A percentile compares a stretch with the other conserved stretches of the same genome.
These are phyloP conservation scores for Morpho helenor DNA, from an alignment of 2,888 invertebrate species.

Conservation along the genomic window DNA sequence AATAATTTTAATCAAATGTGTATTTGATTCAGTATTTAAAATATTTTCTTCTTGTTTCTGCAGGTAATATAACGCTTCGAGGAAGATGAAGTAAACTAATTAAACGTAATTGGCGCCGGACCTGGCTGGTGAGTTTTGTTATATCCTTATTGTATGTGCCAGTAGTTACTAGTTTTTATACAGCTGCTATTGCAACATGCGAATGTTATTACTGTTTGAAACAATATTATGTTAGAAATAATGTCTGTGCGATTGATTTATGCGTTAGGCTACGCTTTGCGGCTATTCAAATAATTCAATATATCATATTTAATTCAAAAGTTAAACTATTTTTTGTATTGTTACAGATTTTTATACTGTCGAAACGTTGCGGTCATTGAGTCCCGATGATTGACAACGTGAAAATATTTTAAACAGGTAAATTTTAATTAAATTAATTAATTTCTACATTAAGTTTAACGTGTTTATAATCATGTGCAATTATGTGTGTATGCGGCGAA, in stretches of 20 bases:
- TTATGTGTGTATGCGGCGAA: neutral
- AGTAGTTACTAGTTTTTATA: constrained; percentile 24
- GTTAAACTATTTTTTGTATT: constrained; percentile 34
- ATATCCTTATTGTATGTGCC: constrained; percentile 22
- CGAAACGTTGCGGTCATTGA: neutral
- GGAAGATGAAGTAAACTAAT: constrained; percentile 11
- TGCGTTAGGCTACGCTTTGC: constrained; percentile 39
- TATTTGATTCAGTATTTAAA: constrained; percentile 2
- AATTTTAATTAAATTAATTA: constrained; percentile 9
- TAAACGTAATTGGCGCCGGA: constrained; percentile 13
- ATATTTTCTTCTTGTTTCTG: constrained; percentile 16
- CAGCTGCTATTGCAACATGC: constrained; percentile 34
- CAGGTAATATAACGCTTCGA: constrained; percentile 24
- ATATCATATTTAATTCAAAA: neutral
- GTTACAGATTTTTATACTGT: constrained; percentile 31
- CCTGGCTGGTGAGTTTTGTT: constrained; percentile 30
- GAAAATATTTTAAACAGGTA: constrained; percentile 17
- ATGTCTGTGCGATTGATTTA: constrained; percentile 20
- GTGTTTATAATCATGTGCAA: neutral
- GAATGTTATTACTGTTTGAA: constrained; percentile 26
- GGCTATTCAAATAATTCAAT: constrained; percentile 22
- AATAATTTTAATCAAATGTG: neutral
- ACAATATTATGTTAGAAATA: constrained; percentile 14
- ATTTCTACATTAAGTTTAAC: neutral
- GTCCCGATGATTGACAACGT: neutral